These are phyloP conservation scores for Rhopalosiphum nymphaeae DNA, from an alignment of 2,888 invertebrate species.

Conservation along the genomic window DNA sequence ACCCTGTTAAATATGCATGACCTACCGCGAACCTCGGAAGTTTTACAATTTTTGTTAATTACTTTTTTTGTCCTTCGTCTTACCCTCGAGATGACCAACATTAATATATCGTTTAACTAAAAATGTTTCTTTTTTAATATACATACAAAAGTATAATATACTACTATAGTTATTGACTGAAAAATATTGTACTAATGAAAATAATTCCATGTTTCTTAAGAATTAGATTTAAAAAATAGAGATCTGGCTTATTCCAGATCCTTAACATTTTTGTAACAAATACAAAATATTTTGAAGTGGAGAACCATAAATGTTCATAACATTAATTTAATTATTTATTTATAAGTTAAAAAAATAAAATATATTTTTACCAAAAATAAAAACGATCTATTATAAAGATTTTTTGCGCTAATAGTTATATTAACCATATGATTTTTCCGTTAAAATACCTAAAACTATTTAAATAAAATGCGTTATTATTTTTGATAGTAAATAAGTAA, in stretches of 20 bases:
- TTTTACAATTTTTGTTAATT: constrained; percentile 46
- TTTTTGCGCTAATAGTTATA: background rate
- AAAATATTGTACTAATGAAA: background rate
- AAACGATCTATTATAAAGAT: background rate
- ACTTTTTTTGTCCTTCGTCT: background rate
- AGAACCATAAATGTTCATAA: no score
- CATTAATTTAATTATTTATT: background rate
- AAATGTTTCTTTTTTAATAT: constrained; percentile 3
- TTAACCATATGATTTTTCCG: no score
- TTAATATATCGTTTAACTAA: background rate
- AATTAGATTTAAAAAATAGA: background rate
- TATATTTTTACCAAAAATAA: background rate
- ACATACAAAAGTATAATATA: background rate
- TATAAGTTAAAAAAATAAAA: background rate
- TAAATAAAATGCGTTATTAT: no score
- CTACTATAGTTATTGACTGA: background rate
- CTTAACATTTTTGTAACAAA: background rate
- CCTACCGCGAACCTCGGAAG: background rate
- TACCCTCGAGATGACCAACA: constrained; percentile 5
- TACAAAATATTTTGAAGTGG: background rate
- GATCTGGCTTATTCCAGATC: background rate
- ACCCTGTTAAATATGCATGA: constrained; percentile 60
- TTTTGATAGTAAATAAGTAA: no score
- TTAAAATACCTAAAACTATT: no score
- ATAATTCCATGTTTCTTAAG: background rate